Percentiles rank a stretch among this genome's conserved stretches.
Evolutionary conservation across 2,797 vertebrate species (phyloP).

Genomic region (Schizothorax lantsangensis): DNA sequence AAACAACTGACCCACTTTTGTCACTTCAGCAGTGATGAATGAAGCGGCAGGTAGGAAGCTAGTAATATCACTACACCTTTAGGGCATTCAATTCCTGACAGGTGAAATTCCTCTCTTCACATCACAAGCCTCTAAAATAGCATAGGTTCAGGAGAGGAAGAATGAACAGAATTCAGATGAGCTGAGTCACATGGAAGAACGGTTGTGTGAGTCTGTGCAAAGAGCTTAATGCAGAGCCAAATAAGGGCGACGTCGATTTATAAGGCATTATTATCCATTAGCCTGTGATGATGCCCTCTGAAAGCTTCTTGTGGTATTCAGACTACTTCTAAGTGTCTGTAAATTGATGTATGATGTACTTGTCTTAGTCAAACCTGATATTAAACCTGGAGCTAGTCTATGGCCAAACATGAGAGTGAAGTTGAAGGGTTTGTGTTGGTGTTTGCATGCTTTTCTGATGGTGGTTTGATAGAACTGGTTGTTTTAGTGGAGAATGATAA

Average conservation of each 20-base stretch:
- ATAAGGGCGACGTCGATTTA: conserved; percentile 30
- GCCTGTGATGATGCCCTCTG: conserved; percentile 10
- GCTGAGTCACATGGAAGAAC: neutral
- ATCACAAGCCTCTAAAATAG: conserved; percentile 54
- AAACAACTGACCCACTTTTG: conserved; percentile 19
- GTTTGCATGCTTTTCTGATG: neutral
- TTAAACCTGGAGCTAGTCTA: conserved; percentile 5
- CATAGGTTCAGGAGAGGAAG: conserved; percentile 27
- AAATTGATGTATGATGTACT: conserved; percentile 4
- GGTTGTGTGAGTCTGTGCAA: neutral
- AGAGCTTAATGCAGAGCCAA: conserved; percentile 28
- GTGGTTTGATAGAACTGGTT: neutral
- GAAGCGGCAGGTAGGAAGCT: conserved; percentile 1
- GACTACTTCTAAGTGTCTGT: conserved; percentile 21
- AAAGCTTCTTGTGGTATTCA: conserved; percentile 34
- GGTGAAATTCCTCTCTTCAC: conserved; percentile 44
- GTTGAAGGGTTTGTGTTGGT: neutral
- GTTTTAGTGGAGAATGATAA: neutral
- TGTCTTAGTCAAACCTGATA: conserved; percentile 18
- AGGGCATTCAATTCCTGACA: conserved; percentile 53
- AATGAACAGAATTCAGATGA: conserved; percentile 47
- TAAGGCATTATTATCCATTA: conserved; percentile 41
- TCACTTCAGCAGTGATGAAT: neutral
- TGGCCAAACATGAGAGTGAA: neutral
- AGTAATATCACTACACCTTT: conserved; percentile 7